Base-by-base conservation (phyloP, 2,888 invertebrate genomes). In the Lumbricus terrestris region DNA sequence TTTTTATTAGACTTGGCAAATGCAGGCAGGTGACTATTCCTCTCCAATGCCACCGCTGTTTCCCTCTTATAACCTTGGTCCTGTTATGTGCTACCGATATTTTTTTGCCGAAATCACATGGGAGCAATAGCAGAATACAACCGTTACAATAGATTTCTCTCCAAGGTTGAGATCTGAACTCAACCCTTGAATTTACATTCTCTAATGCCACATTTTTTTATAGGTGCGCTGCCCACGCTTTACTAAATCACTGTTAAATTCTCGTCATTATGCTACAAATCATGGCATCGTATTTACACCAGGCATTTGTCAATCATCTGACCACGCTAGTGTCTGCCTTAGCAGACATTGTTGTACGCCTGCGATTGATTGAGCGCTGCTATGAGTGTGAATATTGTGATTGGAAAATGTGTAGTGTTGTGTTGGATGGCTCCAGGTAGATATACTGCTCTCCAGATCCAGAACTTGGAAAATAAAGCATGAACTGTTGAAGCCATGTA, bases 361-460 rank as follows among this genome's bases (percentile, higher is more conserved):
- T n/a, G n/a, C 8, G 8, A 11, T 47, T 69, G 11, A 69, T 69
- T 69, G n/a, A n/a, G n/a, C n/a, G n/a, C 69, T 69, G 2, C n/a
- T 69, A n/a, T 69, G 29, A n/a, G n/a, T 69, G 29, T 29, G 69
- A 69, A 69, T n/a, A 69, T 11, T 69, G 69, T 69, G 69, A n/a
- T 29, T 69, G 69, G 69, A 69, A n/a, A 69, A 69, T 69, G 29
- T 69, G 69, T 69, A n/a, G 69, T 69, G n/a, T 69, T 69, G 69
- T 69, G 69, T 69, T 69, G 69, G 69, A 69, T 69, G 69, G 69
- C 69, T 69, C 69, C n/a, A 69, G 69, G 69, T 69, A 69, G 69
- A 69, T 69, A n/a, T n/a, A n/a, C 69, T 69, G 69, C 29, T 69
- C 8, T 69, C 69, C 69, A 69, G 69, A 69, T 69, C n/a, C 69